A percentile compares a stretch with the other conserved stretches of the same genome.
These are phyloP conservation scores for Macrochelys suwanniensis DNA, from an alignment of 2,797 vertebrate species.

Conservation along the genomic window DNA sequence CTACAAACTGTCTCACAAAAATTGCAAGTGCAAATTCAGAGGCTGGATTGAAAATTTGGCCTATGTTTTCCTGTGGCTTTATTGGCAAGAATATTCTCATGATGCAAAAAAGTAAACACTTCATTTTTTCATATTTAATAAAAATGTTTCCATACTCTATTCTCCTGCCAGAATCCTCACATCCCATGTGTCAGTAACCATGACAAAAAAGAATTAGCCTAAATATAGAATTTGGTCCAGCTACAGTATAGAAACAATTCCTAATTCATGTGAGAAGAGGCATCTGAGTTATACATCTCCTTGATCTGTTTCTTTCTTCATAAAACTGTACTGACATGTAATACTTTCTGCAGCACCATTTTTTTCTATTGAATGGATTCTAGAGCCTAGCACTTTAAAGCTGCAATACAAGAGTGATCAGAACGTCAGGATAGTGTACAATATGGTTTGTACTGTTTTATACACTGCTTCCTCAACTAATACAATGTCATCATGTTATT, in stretches of 20 bases:
- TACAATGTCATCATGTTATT: constrained; percentile 43
- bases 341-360: constrained; percentile 75
- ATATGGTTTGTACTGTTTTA: background rate
- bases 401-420: constrained; percentile 82
- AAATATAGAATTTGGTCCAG: constrained; percentile 69
- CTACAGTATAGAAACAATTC: constrained; percentile 75
- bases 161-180: constrained; percentile 69
- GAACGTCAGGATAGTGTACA: background rate
- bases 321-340: constrained; percentile 45
- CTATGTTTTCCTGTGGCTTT: constrained; percentile 57
- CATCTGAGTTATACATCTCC: background rate
- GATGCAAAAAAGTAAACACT: constrained; percentile 68
- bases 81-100: constrained; percentile 51
- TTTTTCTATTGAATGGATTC: constrained; percentile 72
- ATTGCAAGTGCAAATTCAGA: background rate
- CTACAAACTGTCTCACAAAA: accelerated
- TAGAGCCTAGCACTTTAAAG: constrained; percentile 81
- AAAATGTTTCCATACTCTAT: constrained; percentile 71
- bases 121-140: constrained; percentile 25
- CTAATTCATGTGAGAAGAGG: constrained; percentile 25
- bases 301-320: constrained; percentile 55
- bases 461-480: constrained; percentile 38
- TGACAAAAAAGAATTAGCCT: constrained; percentile 57
- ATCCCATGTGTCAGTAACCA: constrained; percentile 68
- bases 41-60: background rate